Evolutionary conservation across 1,140 invertebrate genomes (phyloP).

Genomic region (Heterodera schachtii): DNA sequence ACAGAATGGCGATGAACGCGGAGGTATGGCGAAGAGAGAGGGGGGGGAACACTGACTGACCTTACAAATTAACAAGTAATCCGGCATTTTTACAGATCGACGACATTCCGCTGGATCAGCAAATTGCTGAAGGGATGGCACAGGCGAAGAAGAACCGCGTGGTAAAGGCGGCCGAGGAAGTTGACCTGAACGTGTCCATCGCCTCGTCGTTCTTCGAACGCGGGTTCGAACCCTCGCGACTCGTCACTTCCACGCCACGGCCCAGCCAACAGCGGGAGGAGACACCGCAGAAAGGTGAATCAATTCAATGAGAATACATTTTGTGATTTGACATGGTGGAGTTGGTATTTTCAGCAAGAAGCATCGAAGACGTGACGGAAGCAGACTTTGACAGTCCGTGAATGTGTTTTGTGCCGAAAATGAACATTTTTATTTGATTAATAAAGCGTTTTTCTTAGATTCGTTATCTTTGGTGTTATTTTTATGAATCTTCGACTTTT

Average conservation of each 20-base stretch:
- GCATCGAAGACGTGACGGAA: not conserved
- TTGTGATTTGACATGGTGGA: not conserved
- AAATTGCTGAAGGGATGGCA: constrained; percentile 15
- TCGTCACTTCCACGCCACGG: constrained; percentile 21
- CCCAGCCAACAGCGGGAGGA: constrained; percentile 17
- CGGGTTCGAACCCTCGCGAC: constrained; percentile 9
- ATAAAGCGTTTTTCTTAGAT: too few species aligned
- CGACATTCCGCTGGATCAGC: constrained; percentile 11
- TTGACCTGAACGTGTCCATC: constrained; percentile 4
- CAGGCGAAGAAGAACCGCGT: not conserved
- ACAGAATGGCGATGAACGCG: not conserved
- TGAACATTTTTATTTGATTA: too few species aligned
- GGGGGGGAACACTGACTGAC: not conserved
- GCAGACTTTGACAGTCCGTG: constrained; percentile 9
- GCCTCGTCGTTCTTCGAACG: constrained; percentile 15
- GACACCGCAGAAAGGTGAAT: not conserved
- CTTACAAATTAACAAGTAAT: not conserved
- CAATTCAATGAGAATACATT: not conserved
- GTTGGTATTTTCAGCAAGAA: not conserved
- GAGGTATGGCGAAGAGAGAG: not conserved
- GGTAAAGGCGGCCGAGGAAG: not conserved
- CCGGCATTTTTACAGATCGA: not conserved
- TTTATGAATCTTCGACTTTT: too few species aligned
- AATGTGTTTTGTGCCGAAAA: too few species aligned
- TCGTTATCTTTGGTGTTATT: too few species aligned